These are phyloP conservation scores for Neoarius graeffei DNA, from an alignment of 2,113 vertebrate genomes.

Conservation along the genomic window DNA sequence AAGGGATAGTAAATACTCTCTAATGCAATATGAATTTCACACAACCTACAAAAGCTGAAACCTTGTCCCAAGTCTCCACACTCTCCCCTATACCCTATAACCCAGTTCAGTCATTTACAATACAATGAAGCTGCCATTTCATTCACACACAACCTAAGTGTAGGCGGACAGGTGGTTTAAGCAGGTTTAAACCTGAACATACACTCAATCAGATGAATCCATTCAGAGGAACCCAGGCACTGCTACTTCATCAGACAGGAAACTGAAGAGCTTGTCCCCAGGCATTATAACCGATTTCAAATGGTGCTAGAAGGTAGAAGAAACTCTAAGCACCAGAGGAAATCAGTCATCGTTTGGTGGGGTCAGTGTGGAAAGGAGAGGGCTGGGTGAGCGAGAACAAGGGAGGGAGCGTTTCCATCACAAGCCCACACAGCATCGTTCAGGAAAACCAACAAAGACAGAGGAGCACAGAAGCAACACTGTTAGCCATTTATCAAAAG, in stretches of 20 bases:
- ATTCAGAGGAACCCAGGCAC: not conserved
- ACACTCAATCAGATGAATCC: not conserved
- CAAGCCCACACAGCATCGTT: conserved; percentile 21
- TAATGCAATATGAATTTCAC: too few relatives aligned
- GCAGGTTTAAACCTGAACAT: conserved; percentile 2
- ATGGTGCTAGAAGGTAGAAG: conserved; percentile 97
- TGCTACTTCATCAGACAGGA: not conserved
- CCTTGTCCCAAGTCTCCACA: too few relatives aligned
- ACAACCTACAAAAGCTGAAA: too few relatives aligned
- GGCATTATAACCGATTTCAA: conserved; percentile 99
- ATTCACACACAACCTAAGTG: not conserved
- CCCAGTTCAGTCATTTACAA: not conserved
- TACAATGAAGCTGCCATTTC: not conserved
- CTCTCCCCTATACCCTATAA: not conserved
- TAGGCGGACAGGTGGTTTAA: not conserved
- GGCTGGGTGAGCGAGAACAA: conserved; percentile 11
- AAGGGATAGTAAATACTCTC: too few relatives aligned
- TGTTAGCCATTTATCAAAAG: not conserved
- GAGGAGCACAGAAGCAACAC: not conserved
- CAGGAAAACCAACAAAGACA: not conserved
- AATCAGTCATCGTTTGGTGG: conserved; percentile 98
- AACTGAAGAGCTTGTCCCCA: conserved; percentile 76
- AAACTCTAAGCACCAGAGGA: conserved; percentile 97
- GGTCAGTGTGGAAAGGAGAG: conserved; percentile 58
- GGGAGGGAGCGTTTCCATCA: conserved; percentile 7